Conservation (phyloP, 2,797 vertebrate species). For the Sebastiscus tertius region DNA sequence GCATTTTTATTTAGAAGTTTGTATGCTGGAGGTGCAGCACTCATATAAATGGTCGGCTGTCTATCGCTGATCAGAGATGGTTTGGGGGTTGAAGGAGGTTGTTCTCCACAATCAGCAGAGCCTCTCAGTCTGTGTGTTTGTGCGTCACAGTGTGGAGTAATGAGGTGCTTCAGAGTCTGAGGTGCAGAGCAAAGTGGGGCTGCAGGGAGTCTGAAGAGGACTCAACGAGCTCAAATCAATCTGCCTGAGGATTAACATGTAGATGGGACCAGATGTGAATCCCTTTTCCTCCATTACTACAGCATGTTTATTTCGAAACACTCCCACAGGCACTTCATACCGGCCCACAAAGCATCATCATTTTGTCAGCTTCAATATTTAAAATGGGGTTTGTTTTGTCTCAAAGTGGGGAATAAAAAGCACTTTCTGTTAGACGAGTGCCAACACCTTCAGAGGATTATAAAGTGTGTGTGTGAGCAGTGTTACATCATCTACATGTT, state of each 20-base stretch:
- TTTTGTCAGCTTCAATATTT: neutral
- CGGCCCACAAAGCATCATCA: neutral
- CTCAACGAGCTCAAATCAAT: constrained; percentile 54
- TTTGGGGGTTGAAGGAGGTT: constrained; percentile 27
- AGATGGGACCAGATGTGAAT: constrained; percentile 49
- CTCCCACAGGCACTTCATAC: constrained; percentile 14
- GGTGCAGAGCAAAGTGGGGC: constrained; percentile 33
- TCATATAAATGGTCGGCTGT: neutral
- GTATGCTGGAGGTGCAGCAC: neutral
- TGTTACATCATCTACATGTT: neutral
- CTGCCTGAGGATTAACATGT: constrained; percentile 50
- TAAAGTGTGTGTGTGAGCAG: neutral
- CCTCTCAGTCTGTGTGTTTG: constrained; percentile 32
- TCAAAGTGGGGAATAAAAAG: neutral
- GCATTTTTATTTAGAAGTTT: neutral
- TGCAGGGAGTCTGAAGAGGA: constrained; percentile 52
- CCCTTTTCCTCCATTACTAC: neutral
- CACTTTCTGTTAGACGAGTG: neutral
- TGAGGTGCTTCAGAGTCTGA: constrained; percentile 60
- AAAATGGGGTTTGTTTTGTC: neutral
- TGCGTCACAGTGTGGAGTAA: constrained; percentile 50
- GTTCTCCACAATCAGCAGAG: constrained; percentile 47
- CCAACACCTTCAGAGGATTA: neutral
- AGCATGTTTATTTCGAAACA: constrained; percentile 34
- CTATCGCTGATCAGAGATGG: neutral